phyloP scores from a whole-genome alignment of 2,888 invertebrate species.

The Fragum whitleyi region DNA sequence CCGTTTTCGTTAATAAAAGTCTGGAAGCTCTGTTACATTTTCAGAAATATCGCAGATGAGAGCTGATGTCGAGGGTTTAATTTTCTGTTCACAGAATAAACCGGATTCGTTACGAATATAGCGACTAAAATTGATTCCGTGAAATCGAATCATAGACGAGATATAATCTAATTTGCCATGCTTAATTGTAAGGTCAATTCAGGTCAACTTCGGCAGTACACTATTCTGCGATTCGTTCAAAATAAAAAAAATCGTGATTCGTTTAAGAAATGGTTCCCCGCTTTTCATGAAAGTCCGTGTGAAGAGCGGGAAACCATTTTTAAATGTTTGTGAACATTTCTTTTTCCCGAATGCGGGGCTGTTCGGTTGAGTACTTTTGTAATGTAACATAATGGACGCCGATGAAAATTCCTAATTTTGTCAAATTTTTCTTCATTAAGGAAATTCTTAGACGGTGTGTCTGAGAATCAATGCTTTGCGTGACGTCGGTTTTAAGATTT shows the following conservation, averaged over 20 bases:
- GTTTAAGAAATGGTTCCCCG: no score
- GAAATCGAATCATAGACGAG: slow-evolving; percentile 1
- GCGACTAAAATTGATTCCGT: neutral
- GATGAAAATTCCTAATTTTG: neutral
- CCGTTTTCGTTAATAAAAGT: no score
- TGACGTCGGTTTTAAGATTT: neutral
- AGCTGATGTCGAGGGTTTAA: no score
- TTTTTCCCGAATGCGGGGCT: no score
- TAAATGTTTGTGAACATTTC: no score
- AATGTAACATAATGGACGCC: neutral
- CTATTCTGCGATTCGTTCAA: no score
- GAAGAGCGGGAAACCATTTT: no score
- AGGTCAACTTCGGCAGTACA: neutral
- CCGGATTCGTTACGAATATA: neutral
- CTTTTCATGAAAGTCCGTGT: no score
- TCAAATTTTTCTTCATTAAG: neutral
- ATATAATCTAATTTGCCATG: neutral
- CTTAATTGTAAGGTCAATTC: neutral
- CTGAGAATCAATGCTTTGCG: neutral
- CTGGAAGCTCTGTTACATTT: no score
- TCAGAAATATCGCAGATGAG: no score
- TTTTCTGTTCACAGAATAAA: neutral
- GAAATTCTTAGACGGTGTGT: neutral
- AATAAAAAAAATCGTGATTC: no score
- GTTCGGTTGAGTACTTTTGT: neutral